These are phyloP conservation scores for Scopus umbretta DNA, from an alignment of 2,113 vertebrate species.

Conservation along the genomic window DNA sequence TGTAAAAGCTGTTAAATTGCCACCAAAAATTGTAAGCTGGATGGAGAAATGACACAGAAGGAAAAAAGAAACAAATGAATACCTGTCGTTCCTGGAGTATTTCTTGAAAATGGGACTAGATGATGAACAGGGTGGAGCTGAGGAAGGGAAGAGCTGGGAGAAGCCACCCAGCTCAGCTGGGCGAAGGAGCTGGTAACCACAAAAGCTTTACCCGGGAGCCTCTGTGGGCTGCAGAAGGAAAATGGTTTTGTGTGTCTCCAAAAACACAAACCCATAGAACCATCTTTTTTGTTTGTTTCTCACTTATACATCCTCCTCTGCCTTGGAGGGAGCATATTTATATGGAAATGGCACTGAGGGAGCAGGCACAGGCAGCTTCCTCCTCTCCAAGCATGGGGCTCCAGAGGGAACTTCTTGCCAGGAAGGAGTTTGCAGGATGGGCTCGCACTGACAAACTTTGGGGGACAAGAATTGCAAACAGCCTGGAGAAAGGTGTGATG, in stretches of 20 bases:
- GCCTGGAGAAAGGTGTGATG: not conserved
- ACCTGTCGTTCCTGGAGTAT: not conserved
- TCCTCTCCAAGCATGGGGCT: accelerated
- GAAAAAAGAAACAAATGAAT: not conserved
- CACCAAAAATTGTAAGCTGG: conserved; percentile 16
- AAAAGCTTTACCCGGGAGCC: not conserved
- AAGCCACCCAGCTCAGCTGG: accelerated
- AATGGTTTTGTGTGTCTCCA: not conserved
- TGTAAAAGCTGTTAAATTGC: conserved; percentile 54
- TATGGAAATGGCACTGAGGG: not conserved
- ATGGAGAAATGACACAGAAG: conserved; percentile 45
- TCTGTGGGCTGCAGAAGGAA: accelerated
- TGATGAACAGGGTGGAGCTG: not conserved
- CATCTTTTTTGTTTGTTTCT: not conserved
- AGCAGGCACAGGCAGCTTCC: not conserved
- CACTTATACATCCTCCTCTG: not conserved
- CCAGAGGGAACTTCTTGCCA: not conserved
- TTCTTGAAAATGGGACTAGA: not conserved
- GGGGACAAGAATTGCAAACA: not conserved
- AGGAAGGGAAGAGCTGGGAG: not conserved
- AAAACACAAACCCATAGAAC: not conserved
- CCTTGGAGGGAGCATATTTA: not conserved
- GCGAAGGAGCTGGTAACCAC: not conserved
- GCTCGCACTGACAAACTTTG: not conserved
- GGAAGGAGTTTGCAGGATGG: not conserved